Percentiles rank a stretch among this genome's conserved stretches.
These are phyloP conservation scores for Rallus limicola DNA, from an alignment of 2,113 vertebrate genomes.

Conservation along the genomic window DNA sequence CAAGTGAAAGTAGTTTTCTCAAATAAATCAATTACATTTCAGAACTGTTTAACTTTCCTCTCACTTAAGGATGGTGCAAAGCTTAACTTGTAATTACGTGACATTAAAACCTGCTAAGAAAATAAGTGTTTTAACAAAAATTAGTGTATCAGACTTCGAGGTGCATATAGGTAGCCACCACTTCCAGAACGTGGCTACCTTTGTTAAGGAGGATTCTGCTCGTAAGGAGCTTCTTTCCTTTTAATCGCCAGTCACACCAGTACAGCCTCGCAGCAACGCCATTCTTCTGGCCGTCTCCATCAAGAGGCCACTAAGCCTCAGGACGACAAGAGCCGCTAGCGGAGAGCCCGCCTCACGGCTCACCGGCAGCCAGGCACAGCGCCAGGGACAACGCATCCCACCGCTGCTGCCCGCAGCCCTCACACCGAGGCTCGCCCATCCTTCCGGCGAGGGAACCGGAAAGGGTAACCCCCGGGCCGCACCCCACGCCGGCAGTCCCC, in stretches of 20 bases:
- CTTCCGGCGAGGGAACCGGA: not conserved
- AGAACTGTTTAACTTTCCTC: not conserved
- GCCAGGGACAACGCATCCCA: too few relatives aligned
- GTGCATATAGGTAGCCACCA: not conserved
- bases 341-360: not conserved
- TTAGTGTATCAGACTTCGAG: rapidly evolving
- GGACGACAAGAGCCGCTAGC: not conserved
- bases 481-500: too few relatives aligned
- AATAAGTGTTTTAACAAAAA: not conserved
- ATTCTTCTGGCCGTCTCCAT: not conserved
- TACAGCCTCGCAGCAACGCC: not conserved
- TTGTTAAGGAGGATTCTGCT: not conserved
- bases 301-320: not conserved
- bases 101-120: not conserved
- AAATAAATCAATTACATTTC: not conserved
- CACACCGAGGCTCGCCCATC: not conserved
- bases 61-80: not conserved
- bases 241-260: too few relatives aligned
- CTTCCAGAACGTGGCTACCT: not conserved
- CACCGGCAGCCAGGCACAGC: not conserved
- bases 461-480: not conserved
- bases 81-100: rapidly evolving
- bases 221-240: too few relatives aligned
- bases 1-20: not conserved
- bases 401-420: not conserved